These are phyloP conservation scores for Myzus persicae DNA, from an alignment of 1,140 invertebrate species.

Conservation along the genomic window DNA sequence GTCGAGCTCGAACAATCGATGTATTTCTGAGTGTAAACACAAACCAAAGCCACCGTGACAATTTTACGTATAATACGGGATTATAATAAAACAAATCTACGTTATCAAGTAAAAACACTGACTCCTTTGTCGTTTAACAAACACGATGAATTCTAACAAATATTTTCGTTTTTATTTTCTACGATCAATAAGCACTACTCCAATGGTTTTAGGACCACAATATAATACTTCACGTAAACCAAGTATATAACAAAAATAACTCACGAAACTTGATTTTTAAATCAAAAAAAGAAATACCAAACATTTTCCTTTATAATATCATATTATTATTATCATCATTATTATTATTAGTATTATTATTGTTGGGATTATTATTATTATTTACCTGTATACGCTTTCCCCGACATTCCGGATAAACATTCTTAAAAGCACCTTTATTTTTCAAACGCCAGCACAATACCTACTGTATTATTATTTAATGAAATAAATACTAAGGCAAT, in stretches of 20 bases:
- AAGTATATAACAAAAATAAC: background rate
- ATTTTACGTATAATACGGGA: background rate
- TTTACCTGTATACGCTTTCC: background rate
- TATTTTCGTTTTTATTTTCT: slow-evolving; percentile 13
- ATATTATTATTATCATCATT: background rate
- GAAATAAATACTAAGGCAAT: background rate
- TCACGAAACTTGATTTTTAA: background rate
- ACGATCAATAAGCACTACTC: background rate
- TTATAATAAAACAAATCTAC: slow-evolving; percentile 36
- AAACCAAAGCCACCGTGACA: slow-evolving; percentile 10
- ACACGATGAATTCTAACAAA: background rate
- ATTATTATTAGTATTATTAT: background rate
- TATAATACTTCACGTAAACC: background rate
- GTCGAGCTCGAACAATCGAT: background rate
- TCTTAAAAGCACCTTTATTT: background rate
- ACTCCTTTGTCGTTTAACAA: background rate
- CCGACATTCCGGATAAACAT: background rate
- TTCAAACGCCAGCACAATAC: background rate
- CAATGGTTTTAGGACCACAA: background rate
- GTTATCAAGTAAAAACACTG: slow-evolving; percentile 33
- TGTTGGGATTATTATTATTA: background rate
- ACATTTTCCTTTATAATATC: background rate
- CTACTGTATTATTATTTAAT: background rate
- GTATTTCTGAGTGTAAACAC: background rate
- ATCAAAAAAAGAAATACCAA: background rate